phyloP scores from a whole-genome alignment of 2,888 invertebrate species.

The Teinopalpus imperialis region DNA sequence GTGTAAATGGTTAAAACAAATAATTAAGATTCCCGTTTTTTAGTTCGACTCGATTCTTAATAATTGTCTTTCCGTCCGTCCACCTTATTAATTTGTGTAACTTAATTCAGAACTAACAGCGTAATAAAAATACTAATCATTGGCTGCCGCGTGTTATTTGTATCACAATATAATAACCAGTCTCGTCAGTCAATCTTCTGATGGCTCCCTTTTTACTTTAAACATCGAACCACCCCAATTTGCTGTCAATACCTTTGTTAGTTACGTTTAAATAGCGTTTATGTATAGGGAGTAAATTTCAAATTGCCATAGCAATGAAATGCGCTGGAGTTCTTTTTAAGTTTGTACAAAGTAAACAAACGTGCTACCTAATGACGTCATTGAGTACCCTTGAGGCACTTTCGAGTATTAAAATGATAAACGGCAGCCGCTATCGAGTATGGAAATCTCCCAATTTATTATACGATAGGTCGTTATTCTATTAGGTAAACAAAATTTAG shows the following conservation, averaged over 20 bases:
- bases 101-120: constrained; percentile 48
- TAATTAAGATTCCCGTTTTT: too few species aligned
- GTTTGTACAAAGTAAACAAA: constrained; percentile 37
- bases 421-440: constrained; percentile 69
- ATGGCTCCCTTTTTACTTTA: constrained; percentile 30
- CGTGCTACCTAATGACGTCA: constrained; percentile 65
- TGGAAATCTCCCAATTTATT: constrained; percentile 81
- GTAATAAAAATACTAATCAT: constrained; percentile 63
- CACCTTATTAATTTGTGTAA: too few species aligned
- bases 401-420: constrained; percentile 78
- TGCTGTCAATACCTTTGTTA: neutral
- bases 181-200: constrained; percentile 59
- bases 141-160: constrained; percentile 59
- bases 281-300: constrained; percentile 6
- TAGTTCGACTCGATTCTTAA: too few species aligned
- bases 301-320: neutral
- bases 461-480: constrained; percentile 79
- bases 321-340: constrained; percentile 13
- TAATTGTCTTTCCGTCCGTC: too few species aligned
- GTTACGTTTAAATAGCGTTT: neutral
- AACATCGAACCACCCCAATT: constrained; percentile 5
- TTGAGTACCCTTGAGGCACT: constrained; percentile 68
- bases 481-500: constrained; percentile 76
- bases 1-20: too few species aligned
- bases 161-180: constrained; percentile 73